Percentiles rank a stretch among this genome's conserved stretches.
Conservation (phyloP, 2,113 vertebrate genomes). For the Ochotona princeps region DNA sequence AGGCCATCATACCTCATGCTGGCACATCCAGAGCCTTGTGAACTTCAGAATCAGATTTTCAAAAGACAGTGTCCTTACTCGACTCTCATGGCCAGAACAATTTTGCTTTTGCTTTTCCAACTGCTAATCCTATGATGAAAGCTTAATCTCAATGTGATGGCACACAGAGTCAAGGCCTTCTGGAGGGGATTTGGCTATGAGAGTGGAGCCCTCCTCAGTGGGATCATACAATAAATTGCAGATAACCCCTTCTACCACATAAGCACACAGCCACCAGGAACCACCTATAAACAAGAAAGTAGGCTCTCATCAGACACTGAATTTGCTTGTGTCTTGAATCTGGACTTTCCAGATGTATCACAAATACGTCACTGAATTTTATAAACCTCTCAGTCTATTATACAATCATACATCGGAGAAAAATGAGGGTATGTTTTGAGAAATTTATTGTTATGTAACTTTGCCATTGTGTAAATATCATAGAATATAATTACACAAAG, state of each 20-base stretch:
- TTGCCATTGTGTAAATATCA: neutral
- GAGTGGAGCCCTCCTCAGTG: neutral
- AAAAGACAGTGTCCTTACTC: neutral
- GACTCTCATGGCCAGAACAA: neutral
- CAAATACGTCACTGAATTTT: neutral
- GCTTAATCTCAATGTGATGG: neutral
- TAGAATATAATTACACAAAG: neutral
- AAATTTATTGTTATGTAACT: neutral
- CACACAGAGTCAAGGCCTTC: neutral
- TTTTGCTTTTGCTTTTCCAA: neutral
- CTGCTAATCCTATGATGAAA: neutral
- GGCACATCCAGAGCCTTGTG: neutral
- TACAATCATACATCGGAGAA: neutral
- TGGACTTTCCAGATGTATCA: neutral
- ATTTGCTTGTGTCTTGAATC: neutral
- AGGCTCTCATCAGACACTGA: neutral
- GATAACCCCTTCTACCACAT: neutral
- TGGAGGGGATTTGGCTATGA: neutral
- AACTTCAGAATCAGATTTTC: neutral
- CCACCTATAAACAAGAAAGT: neutral
- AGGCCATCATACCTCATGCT: neutral
- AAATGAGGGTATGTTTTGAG: neutral
- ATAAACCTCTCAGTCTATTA: neutral
- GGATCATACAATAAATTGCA: neutral
- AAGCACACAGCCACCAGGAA: neutral